Evolutionary conservation across 53 echinoderm and acorn worm species (phyloP).

Genomic region (Paelopatides confundens): DNA sequence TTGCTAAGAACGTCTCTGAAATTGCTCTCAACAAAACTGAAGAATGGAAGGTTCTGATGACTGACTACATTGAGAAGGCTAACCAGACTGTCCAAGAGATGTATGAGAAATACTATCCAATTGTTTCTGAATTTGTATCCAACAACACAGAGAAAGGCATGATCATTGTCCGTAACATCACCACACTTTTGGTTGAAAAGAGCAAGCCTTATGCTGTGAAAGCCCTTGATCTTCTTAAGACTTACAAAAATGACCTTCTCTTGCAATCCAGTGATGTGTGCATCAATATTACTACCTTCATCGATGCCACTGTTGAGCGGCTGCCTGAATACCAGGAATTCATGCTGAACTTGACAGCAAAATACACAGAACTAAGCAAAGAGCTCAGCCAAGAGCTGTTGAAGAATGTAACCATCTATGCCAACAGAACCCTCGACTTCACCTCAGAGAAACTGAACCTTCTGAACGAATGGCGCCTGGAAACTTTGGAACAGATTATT

Average conservation of each 20-base stretch:
- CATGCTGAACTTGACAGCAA: constrained; percentile 60
- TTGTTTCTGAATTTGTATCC: constrained; percentile 12
- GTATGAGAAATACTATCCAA: neutral
- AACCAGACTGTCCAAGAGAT: neutral
- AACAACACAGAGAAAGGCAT: constrained; percentile 13
- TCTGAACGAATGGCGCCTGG: neutral
- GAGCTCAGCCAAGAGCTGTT: neutral
- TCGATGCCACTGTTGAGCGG: constrained; percentile 51
- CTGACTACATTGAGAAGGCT: constrained; percentile 59
- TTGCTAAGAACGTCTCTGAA: constrained; percentile 2
- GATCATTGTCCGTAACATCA: constrained; percentile 35
- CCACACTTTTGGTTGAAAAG: neutral
- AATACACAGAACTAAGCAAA: neutral
- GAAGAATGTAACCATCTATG: constrained; percentile 22
- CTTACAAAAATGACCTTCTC: constrained; percentile 24
- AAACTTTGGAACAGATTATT: neutral
- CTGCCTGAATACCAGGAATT: constrained; percentile 50
- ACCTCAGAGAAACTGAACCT: constrained; percentile 9
- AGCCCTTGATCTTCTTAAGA: neutral
- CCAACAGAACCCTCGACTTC: constrained; percentile 43
- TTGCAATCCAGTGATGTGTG: constrained; percentile 34
- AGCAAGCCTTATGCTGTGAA: constrained; percentile 19
- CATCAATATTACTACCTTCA: constrained; percentile 24
- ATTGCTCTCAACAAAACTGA: neutral
- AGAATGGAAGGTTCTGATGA: constrained; percentile 11